Evolutionary conservation across 2,113 vertebrate species (phyloP).

Genomic region (Orthochromis indermauri): DNA sequence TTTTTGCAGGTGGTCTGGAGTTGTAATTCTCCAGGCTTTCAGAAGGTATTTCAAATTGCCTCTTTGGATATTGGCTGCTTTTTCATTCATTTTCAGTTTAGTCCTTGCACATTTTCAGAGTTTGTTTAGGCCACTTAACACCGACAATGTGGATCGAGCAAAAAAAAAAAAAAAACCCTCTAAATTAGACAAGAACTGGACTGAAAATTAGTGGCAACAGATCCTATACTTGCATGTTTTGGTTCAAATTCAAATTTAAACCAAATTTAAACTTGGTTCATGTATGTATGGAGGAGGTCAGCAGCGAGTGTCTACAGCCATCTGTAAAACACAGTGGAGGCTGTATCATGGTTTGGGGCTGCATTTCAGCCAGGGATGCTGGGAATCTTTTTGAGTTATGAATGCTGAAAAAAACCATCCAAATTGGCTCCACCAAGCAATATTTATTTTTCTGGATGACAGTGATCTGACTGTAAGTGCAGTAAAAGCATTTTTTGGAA

Average conservation of each 20-base stretch:
- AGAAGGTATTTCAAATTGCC: neutral
- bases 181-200: neutral
- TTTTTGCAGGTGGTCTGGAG: neutral
- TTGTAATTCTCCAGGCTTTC: neutral
- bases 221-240: neutral
- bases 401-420: neutral
- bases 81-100: neutral
- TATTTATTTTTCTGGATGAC: neutral
- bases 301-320: neutral
- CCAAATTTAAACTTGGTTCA: neutral
- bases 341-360: neutral
- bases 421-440: neutral
- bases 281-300: neutral
- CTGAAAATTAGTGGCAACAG: neutral
- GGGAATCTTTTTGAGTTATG: neutral
- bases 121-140: neutral
- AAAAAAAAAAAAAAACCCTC: neutral
- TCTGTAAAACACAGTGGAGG: neutral
- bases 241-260: neutral
- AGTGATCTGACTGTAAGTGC: neutral
- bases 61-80: neutral
- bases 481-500: neutral
- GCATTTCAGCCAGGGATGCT: neutral
- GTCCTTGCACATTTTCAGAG: neutral
- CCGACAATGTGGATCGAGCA: rapidly evolving